These are phyloP conservation scores for Zaprionus africanus DNA, from an alignment of 1,140 invertebrate species.

Conservation along the genomic window DNA sequence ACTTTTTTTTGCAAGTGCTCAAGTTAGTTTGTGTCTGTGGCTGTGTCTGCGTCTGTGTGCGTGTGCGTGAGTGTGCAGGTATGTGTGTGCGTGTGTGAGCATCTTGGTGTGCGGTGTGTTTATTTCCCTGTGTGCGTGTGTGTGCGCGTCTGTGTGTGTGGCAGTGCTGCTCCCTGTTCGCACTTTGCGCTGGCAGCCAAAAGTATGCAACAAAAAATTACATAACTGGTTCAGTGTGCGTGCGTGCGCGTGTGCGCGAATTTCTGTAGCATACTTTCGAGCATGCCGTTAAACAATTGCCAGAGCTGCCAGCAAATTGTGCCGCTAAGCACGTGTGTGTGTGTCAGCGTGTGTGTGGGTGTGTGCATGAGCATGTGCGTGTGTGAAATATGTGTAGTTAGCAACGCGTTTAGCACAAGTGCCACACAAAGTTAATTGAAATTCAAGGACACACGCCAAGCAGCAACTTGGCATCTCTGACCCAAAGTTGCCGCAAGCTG, in stretches of 20 bases:
- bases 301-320: constrained; percentile 45
- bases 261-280: constrained; percentile 70
- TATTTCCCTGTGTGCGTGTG: background rate
- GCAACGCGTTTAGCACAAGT: background rate
- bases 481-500: constrained; percentile 4
- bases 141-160: background rate
- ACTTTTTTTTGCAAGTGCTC: constrained; percentile 7
- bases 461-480: constrained; percentile 3
- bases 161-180: constrained; percentile 24
- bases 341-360: constrained; percentile 56
- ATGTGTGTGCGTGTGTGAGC: background rate
- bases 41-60: background rate
- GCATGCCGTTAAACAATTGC: constrained; percentile 63
- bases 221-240: constrained; percentile 58
- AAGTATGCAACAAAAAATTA: constrained; percentile 70
- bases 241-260: constrained; percentile 32
- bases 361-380: constrained; percentile 4
- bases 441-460: constrained; percentile 68
- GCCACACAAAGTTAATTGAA: constrained; percentile 60
- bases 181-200: constrained; percentile 32
- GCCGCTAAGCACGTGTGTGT: constrained; percentile 18
- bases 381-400: background rate
- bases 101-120: constrained; percentile 4
- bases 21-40: constrained; percentile 7
- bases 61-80: constrained; percentile 15